Percentiles rank a stretch among this genome's conserved stretches.
phyloP scores from a whole-genome alignment of 2,113 vertebrate genomes.

The Corvus hawaiiensis region DNA sequence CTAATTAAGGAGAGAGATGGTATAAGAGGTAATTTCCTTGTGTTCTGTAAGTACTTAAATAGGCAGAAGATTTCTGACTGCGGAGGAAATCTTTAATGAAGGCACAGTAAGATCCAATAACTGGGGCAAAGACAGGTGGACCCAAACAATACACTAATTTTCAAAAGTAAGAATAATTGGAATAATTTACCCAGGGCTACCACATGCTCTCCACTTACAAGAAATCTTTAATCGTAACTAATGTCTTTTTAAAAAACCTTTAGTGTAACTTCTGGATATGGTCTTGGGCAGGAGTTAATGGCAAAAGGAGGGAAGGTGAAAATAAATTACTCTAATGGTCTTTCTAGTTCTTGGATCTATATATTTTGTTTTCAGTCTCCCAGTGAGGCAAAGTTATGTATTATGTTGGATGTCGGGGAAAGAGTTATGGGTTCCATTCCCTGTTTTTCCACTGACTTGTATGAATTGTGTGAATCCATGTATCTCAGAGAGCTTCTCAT shows the following conservation, averaged over 20 bases:
- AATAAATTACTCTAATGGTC: neutral
- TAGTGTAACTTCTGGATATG: neutral
- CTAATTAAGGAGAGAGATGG: constrained; percentile 37
- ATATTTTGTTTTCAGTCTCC: neutral
- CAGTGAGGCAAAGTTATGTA: neutral
- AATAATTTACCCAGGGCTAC: neutral
- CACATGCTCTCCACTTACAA: neutral
- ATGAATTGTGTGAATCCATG: neutral
- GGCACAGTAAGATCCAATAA: neutral
- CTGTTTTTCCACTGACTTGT: neutral
- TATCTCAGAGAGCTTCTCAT: neutral
- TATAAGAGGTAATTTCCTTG: constrained; percentile 41
- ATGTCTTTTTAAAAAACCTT: neutral
- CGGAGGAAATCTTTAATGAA: constrained; percentile 13
- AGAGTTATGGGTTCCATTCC: neutral
- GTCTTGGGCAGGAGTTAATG: neutral
- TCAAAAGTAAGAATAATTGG: constrained; percentile 6
- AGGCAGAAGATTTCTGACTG: constrained; percentile 20
- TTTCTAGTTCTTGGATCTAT: neutral
- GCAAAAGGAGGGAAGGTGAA: neutral
- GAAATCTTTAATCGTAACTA: constrained; percentile 6
- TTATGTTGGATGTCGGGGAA: neutral
- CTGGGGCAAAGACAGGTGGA: neutral
- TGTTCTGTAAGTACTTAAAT: neutral
- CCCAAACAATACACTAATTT: constrained; percentile 10